phyloP scores from a whole-genome alignment of 2,797 vertebrate species.

The Anas bahamensis region DNA sequence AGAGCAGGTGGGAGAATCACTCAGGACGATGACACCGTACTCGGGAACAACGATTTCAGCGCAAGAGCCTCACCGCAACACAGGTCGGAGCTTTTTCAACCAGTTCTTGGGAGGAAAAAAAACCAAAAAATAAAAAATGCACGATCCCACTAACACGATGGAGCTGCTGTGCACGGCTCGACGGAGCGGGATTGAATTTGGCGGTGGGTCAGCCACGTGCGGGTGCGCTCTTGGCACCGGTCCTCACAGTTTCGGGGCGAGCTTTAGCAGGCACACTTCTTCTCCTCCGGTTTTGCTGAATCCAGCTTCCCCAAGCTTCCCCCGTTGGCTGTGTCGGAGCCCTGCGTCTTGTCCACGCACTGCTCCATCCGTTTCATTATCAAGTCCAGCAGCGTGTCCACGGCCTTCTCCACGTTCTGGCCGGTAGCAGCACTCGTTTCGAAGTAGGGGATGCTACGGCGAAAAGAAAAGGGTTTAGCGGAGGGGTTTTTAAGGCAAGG shows the following conservation, averaged over 20 bases:
- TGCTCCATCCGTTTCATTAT: constrained; percentile 98
- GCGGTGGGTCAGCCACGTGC: not conserved
- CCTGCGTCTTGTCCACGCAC: constrained; percentile 90
- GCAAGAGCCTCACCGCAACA: not conserved
- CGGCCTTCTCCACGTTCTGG: constrained; percentile 89
- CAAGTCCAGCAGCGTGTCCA: constrained; percentile 92
- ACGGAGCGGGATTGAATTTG: not conserved
- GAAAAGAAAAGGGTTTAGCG: not conserved
- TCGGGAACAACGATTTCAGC: not conserved
- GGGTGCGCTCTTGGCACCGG: not conserved
- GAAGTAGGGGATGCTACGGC: constrained; percentile 90
- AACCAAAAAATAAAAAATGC: not conserved
- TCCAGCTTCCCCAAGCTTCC: constrained; percentile 85
- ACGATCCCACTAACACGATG: not conserved
- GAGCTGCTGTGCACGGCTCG: not conserved
- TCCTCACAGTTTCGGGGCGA: not conserved
- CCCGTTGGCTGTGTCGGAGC: constrained; percentile 82
- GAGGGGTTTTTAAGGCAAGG: not conserved
- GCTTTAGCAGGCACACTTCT: constrained; percentile 91
- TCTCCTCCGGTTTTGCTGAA: constrained; percentile 77
- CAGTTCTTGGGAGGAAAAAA: constrained; percentile 8
- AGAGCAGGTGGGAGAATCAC: not conserved
- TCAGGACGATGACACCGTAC: not conserved
- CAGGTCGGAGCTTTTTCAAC: not conserved
- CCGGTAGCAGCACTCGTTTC: constrained; percentile 95